These are phyloP conservation scores for Sebastes diaconus DNA, from an alignment of 2,797 vertebrate genomes.

Conservation along the genomic window DNA sequence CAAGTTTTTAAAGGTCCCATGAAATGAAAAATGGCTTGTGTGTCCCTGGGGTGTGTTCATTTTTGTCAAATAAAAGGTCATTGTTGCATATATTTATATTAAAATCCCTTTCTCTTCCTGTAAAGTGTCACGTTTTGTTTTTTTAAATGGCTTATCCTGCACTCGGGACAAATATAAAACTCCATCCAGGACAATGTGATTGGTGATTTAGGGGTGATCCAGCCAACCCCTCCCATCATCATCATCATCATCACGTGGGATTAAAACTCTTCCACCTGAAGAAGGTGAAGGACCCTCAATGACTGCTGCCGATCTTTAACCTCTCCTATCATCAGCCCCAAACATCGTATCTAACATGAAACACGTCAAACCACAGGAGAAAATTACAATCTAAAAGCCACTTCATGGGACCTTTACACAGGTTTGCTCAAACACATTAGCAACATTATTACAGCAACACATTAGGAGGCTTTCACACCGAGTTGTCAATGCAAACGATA, in stretches of 20 bases:
- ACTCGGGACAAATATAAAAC: constrained; percentile 21
- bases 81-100: constrained; percentile 67
- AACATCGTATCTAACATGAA: not conserved
- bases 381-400: constrained; percentile 38
- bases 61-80: not conserved
- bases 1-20: constrained; percentile 70
- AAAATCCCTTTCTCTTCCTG: constrained; percentile 56
- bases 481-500: constrained; percentile 67
- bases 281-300: not conserved
- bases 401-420: constrained; percentile 72
- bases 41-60: constrained; percentile 49
- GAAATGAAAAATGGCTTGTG: constrained; percentile 75
- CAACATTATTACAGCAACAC: constrained; percentile 55
- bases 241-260: not conserved
- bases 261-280: constrained; percentile 14
- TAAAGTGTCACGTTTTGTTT: constrained; percentile 47
- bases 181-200: constrained; percentile 3
- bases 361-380: constrained; percentile 40
- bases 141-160: constrained; percentile 53
- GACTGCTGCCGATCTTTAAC: not conserved
- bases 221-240: constrained; percentile 62
- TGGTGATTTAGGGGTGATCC: constrained; percentile 57
- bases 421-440: constrained; percentile 42
- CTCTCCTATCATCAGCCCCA: not conserved
- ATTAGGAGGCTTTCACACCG: constrained; percentile 46